phyloP scores from a whole-genome alignment of 2,113 vertebrate genomes.

The Brachionichthys hirsutus region DNA sequence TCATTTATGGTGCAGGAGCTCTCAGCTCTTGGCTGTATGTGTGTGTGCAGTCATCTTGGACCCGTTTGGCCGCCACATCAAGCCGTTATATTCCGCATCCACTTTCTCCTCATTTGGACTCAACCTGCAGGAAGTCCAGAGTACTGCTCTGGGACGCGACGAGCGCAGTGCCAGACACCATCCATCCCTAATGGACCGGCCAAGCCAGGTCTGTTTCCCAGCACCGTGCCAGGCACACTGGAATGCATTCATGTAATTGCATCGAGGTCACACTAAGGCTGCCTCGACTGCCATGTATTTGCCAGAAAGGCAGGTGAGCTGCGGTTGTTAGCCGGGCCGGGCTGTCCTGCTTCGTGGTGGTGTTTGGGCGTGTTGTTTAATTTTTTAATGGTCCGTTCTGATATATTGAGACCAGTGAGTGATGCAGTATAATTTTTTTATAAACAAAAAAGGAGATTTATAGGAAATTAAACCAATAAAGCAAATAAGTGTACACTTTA shows the following conservation, averaged over 20 bases:
- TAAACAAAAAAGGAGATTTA: slow-evolving; percentile 26
- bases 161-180: slow-evolving; percentile 56
- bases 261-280: slow-evolving; percentile 49
- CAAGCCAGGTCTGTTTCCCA: slow-evolving; percentile 47
- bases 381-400: slow-evolving; percentile 43
- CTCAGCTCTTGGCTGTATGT: slow-evolving; percentile 30
- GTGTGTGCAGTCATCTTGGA: slow-evolving; percentile 32
- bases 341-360: slow-evolving; percentile 31
- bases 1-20: slow-evolving; percentile 51
- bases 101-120: slow-evolving; percentile 52
- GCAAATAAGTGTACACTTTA: slow-evolving; percentile 15
- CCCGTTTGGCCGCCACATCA: slow-evolving; percentile 35
- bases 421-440: slow-evolving; percentile 27
- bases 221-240: slow-evolving; percentile 34
- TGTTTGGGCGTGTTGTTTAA: slow-evolving; percentile 42
- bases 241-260: slow-evolving; percentile 47
- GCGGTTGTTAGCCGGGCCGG: slow-evolving; percentile 21
- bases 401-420: slow-evolving; percentile 21
- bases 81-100: slow-evolving; percentile 47
- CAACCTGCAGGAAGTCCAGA: slow-evolving; percentile 56
- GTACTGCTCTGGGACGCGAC: slow-evolving; percentile 46
- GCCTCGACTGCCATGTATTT: slow-evolving; percentile 31
- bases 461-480: slow-evolving; percentile 42
- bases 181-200: slow-evolving; percentile 60
- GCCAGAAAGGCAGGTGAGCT: slow-evolving; percentile 58